Conservation (phyloP, 2,888 invertebrate genomes). For the Epiblema foenella region DNA sequence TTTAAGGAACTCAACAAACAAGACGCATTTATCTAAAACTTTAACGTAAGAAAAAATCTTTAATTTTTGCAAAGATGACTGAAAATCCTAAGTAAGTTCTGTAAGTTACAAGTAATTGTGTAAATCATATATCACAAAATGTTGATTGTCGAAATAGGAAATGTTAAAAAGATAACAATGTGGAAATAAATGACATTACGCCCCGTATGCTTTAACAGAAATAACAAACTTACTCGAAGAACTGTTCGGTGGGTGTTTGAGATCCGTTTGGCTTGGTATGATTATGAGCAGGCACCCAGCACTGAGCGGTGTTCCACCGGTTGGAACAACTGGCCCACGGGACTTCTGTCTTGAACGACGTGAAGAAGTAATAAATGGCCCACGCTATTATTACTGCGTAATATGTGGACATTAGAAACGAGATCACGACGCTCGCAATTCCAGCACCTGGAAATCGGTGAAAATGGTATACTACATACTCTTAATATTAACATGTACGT, state of each 20-base stretch:
- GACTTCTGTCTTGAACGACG: constrained; percentile 93
- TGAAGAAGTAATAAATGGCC: constrained; percentile 96
- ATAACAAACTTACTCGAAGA: constrained; percentile 91
- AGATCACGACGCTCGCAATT: constrained; percentile 96
- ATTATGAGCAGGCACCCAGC: constrained; percentile 91
- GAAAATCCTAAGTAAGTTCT: no score
- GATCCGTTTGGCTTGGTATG: constrained; percentile 88
- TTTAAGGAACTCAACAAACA: neutral
- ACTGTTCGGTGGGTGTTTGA: constrained; percentile 95
- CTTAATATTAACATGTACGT: neutral
- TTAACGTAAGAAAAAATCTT: neutral
- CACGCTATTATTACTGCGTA: constrained; percentile 98
- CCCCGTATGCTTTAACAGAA: constrained; percentile 39
- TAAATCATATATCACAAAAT: neutral
- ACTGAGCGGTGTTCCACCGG: constrained; percentile 93
- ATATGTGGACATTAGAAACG: constrained; percentile 97
- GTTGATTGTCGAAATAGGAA: constrained; percentile 1
- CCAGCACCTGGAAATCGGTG: constrained; percentile 91
- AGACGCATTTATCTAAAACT: neutral
- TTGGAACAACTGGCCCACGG: constrained; percentile 96
- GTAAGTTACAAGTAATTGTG: no score
- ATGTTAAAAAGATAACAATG: neutral
- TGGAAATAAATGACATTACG: neutral
- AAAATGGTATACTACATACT: neutral
- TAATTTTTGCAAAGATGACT: no score